phyloP scores from a whole-genome alignment of 2,888 invertebrate species.

The Zhengitettix transpicula region DNA sequence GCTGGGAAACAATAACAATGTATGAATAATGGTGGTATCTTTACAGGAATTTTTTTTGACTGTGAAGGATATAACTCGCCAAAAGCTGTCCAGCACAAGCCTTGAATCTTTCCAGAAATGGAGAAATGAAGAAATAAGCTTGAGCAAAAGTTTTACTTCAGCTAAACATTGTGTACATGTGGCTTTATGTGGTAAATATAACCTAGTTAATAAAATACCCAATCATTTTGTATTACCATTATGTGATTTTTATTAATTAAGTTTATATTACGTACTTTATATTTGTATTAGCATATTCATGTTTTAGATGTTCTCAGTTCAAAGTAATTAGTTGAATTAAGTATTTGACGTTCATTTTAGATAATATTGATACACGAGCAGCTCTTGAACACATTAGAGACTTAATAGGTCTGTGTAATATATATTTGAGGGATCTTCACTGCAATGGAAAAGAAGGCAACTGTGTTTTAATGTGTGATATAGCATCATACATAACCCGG shows the following conservation, averaged over 20 bases:
- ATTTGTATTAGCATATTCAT: conserved; percentile 6
- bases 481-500: conserved; percentile 73
- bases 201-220: neutral
- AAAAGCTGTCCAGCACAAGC: conserved; percentile 27
- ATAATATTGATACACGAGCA: conserved; percentile 87
- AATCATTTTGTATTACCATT: too few species aligned
- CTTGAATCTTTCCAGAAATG: conserved; percentile 55
- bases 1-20: too few species aligned
- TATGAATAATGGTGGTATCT: neutral
- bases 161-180: conserved; percentile 52
- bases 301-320: neutral
- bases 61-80: conserved; percentile 57
- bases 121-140: conserved; percentile 46
- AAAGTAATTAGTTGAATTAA: neutral
- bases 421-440: conserved; percentile 55
- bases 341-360: conserved; percentile 25
- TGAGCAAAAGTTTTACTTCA: conserved; percentile 46
- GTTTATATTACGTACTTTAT: conserved; percentile 2
- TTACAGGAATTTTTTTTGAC: conserved; percentile 84
- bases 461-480: conserved; percentile 52
- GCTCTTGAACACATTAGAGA: conserved; percentile 71
- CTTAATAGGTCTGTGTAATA: conserved; percentile 68
- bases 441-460: conserved; percentile 32
- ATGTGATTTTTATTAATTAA: too few species aligned
- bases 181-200: conserved; percentile 63